A percentile compares a stretch with the other conserved stretches of the same genome.
phyloP scores from a whole-genome alignment of 1,140 invertebrate genomes.

The Aradophagus sp. region DNA sequence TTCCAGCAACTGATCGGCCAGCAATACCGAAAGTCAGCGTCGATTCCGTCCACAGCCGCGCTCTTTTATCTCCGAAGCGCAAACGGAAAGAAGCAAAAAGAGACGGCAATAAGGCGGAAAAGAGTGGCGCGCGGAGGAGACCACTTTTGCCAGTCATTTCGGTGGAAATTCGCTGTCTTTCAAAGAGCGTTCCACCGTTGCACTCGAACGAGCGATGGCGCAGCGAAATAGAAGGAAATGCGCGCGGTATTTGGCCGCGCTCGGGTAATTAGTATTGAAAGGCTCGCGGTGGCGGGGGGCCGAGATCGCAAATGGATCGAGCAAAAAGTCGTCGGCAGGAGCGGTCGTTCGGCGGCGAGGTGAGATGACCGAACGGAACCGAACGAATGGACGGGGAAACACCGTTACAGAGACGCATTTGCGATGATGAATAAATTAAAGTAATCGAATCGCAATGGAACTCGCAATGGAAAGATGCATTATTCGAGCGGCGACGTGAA shows the following conservation, averaged over 20 bases:
- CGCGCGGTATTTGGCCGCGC: constrained; percentile 23
- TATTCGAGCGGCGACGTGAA: too few species aligned
- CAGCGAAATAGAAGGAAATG: constrained; percentile 35
- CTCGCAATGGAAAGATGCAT: too few species aligned
- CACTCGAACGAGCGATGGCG: constrained; percentile 18
- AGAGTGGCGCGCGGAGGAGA: background rate
- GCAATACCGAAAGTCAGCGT: constrained; percentile 19
- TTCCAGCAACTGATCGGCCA: constrained; percentile 22
- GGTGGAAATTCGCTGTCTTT: constrained; percentile 5
- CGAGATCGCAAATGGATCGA: constrained; percentile 9
- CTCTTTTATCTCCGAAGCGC: constrained; percentile 29
- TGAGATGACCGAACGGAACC: too few species aligned
- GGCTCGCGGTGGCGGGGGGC: background rate
- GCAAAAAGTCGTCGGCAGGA: constrained; percentile 3
- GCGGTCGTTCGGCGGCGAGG: too few species aligned
- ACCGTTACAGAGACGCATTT: too few species aligned
- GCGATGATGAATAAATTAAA: too few species aligned
- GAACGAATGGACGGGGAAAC: too few species aligned
- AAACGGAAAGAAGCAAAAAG: too few species aligned
- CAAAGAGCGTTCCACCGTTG: constrained; percentile 1
- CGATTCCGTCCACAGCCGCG: constrained; percentile 10
- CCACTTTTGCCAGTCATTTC: constrained; percentile 39
- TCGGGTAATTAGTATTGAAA: constrained; percentile 38
- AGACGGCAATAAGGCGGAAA: too few species aligned
- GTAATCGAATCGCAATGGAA: too few species aligned